These are phyloP conservation scores for Furnarius figulus DNA, from an alignment of 2,113 vertebrate genomes.

Conservation along the genomic window DNA sequence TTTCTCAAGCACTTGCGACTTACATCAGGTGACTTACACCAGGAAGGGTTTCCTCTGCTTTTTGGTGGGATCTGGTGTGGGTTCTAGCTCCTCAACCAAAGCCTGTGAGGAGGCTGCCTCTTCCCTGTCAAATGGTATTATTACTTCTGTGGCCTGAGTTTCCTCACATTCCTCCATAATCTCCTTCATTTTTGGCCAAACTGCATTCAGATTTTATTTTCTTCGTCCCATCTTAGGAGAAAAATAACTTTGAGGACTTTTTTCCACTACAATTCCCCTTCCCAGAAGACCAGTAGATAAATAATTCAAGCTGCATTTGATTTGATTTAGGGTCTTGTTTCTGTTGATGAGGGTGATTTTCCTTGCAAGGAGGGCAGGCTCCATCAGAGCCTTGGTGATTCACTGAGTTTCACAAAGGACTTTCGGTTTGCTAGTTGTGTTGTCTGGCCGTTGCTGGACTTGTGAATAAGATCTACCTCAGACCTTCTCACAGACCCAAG, in stretches of 20 bases:
- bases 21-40: neutral
- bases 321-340: conserved; percentile 45
- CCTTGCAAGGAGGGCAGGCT: neutral
- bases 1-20: neutral
- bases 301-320: conserved; percentile 11
- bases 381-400: neutral
- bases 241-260: neutral
- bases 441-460: neutral
- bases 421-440: neutral
- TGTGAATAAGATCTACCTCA: neutral
- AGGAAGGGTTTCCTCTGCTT: neutral
- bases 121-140: neutral
- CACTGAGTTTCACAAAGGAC: neutral
- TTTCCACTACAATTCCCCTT: neutral
- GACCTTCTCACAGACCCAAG: neutral
- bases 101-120: neutral
- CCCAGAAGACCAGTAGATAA: conserved; percentile 6
- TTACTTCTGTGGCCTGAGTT: neutral
- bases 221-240: neutral
- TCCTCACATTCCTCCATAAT: neutral
- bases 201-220: neutral
- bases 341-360: conserved; percentile 47
- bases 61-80: neutral
- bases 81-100: neutral
- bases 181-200: neutral